Evolutionary conservation across 2,888 invertebrate species (phyloP).

Genomic region (Subacronicta megacephala): DNA sequence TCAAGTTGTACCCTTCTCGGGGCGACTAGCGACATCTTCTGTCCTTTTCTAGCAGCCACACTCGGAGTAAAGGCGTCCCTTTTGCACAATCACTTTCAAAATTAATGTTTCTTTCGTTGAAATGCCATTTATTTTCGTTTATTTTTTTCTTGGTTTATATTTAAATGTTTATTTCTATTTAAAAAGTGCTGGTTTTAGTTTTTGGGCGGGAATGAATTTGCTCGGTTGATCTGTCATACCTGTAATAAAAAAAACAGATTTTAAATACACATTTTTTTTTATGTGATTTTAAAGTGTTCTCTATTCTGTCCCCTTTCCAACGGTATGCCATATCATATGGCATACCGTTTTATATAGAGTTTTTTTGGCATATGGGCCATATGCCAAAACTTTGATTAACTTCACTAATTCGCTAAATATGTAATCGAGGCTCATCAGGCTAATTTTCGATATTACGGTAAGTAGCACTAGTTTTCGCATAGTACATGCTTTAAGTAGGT

Average conservation of each 20-base stretch:
- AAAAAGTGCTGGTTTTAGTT: conserved; percentile 14
- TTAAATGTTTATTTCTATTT: conserved; percentile 23
- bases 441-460: no score
- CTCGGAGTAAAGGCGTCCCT: conserved; percentile 36
- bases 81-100: conserved; percentile 29
- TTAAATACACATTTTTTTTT: no score
- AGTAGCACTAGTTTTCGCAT: no score
- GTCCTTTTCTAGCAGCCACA: conserved; percentile 61
- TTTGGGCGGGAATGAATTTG: conserved; percentile 28
- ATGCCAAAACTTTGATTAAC: no score
- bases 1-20: conserved; percentile 82
- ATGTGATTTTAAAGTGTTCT: no score
- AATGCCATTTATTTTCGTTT: conserved; percentile 44
- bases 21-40: conserved; percentile 83
- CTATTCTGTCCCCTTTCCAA: no score
- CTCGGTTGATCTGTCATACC: conserved; percentile 43
- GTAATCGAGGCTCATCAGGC: no score
- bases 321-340: no score
- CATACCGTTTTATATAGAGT: no score
- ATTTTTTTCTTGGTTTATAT: conserved; percentile 1
- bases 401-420: no score
- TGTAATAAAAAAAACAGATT: conserved; percentile 51
- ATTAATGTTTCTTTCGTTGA: conserved; percentile 10
- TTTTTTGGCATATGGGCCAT: no score
- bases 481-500: no score